Base-by-base conservation (phyloP, 2,113 vertebrate genomes). In the Dascyllus trimaculatus region DNA sequence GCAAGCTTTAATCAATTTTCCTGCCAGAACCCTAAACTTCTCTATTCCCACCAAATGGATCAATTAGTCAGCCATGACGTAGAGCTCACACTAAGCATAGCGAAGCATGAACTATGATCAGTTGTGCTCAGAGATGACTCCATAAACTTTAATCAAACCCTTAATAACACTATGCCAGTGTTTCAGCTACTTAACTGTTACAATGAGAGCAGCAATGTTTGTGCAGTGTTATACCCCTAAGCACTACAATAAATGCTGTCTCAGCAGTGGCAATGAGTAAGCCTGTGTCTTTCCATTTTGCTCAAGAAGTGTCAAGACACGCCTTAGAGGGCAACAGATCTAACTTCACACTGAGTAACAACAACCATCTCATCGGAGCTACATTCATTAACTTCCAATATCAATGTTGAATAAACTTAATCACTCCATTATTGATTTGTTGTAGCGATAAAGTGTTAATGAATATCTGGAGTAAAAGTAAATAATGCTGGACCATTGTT, bases 231-330 rank as follows among this genome's bases (percentile, higher is more conserved):
- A 43, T 9, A 67, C 8, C 22, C 22, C 32, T 18, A 22, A 65
- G 56, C 52, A 18, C 48, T 49, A 21, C 67, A 73, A 18, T 26
- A 69, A 69, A 57, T 45, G 73, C 63, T 64, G 56, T 45, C 22
- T 85, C 71, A 67, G 53, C 72, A 76, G 53, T 52, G 64, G 53
- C 56, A 49, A 45, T 17, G 19, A 75, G 60, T 80, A 67, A 85
- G 84, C 57, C 63, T 22, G 59, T 45, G 64, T 78, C 46, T 63
- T 75, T 74, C 60, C 58, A 22, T 43, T 49, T 53, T 73, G 60
- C 66, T 87, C 75, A 60, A 73, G 61, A 90, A 80, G 71, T 72
- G 88, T 93, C 80, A 48, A 89, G 88, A 86, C 92, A 92, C 82
- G 89, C 93, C 92, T 88, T 48, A 75, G 51, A 75, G 63, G 14